Percentiles rank a stretch among this genome's conserved stretches.
phyloP scores from a whole-genome alignment of 30 jellyfish, hydroid and myxozoan species.

The Phacellophora camtschatica region DNA sequence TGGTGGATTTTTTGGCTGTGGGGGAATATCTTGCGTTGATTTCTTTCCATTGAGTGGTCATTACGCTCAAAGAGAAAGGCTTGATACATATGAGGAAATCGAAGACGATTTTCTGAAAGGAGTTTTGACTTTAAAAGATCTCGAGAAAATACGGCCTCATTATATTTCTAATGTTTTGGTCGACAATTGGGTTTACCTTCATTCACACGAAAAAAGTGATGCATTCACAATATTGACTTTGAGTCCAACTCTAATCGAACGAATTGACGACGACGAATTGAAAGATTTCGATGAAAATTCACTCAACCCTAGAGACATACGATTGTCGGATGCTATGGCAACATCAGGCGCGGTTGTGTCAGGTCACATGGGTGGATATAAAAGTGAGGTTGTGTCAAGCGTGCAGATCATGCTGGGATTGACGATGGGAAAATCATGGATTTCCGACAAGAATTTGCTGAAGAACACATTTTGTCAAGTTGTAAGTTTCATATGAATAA shows the following conservation, averaged over 20 bases:
- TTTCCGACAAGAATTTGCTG: constrained; percentile 43
- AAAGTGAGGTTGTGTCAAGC: constrained; percentile 44
- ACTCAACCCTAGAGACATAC: constrained; percentile 49
- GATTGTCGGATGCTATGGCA: constrained; percentile 81
- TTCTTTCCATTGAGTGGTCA: constrained; percentile 41
- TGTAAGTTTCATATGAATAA: no score
- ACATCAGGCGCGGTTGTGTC: constrained; percentile 79
- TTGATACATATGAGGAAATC: constrained; percentile 13
- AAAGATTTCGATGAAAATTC: constrained; percentile 49
- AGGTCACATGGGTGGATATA: constrained; percentile 58
- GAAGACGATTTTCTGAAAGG: background rate
- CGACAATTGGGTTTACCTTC: constrained; percentile 57
- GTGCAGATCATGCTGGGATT: constrained; percentile 68
- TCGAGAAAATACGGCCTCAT: constrained; percentile 25
- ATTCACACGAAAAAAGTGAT: background rate
- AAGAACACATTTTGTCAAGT: background rate
- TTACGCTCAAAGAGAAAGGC: background rate
- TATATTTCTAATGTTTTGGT: constrained; percentile 66
- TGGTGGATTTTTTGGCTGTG: constrained; percentile 62
- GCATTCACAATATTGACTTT: constrained; percentile 52
- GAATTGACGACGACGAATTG: constrained; percentile 60
- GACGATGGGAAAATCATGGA: constrained; percentile 77
- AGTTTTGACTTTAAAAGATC: constrained; percentile 50
- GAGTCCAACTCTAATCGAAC: constrained; percentile 58
- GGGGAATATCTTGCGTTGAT: constrained; percentile 60